Percentiles rank a stretch among this genome's conserved stretches.
Conservation (phyloP, 2,888 invertebrate species). For the Aphelenchoides bicaudatus region DNA sequence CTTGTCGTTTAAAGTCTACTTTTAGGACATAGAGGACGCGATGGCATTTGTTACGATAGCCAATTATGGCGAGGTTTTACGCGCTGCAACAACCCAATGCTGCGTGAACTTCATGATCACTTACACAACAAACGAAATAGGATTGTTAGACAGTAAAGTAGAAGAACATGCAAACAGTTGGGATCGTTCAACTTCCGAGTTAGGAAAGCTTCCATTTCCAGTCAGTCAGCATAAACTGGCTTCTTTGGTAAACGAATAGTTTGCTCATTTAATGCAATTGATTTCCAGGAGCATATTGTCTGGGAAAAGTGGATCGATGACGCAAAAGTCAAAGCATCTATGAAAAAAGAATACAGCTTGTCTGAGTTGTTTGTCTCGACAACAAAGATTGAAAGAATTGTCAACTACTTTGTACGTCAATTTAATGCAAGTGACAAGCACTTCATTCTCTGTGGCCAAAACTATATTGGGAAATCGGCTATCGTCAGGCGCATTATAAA, state of each 20-base stretch:
- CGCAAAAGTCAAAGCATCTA: slow-evolving; percentile 33
- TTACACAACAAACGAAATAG: slow-evolving; percentile 20
- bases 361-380: slow-evolving; percentile 30
- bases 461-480: slow-evolving; percentile 43
- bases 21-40: slow-evolving; percentile 23
- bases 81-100: slow-evolving; percentile 21
- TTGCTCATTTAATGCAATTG: background rate
- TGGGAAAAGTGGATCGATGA: slow-evolving; percentile 41
- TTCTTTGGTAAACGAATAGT: background rate
- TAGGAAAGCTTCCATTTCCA: slow-evolving; percentile 24
- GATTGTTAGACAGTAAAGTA: slow-evolving; percentile 20
- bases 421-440: slow-evolving; percentile 35
- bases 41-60: slow-evolving; percentile 26
- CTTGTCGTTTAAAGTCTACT: background rate
- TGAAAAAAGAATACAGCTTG: slow-evolving; percentile 24
- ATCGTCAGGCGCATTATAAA: slow-evolving; percentile 24
- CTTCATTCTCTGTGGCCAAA: slow-evolving; percentile 43
- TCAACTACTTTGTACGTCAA: slow-evolving; percentile 38
- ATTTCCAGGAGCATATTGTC: slow-evolving; percentile 28
- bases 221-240: slow-evolving; percentile 29
- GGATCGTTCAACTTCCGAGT: slow-evolving; percentile 19
- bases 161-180: slow-evolving; percentile 16
- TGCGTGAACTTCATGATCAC: slow-evolving; percentile 29
- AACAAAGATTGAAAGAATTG: slow-evolving; percentile 42
- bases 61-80: slow-evolving; percentile 30